These are phyloP conservation scores for Microdon myrmicae DNA, from an alignment of 2,888 invertebrate species.

Conservation along the genomic window DNA sequence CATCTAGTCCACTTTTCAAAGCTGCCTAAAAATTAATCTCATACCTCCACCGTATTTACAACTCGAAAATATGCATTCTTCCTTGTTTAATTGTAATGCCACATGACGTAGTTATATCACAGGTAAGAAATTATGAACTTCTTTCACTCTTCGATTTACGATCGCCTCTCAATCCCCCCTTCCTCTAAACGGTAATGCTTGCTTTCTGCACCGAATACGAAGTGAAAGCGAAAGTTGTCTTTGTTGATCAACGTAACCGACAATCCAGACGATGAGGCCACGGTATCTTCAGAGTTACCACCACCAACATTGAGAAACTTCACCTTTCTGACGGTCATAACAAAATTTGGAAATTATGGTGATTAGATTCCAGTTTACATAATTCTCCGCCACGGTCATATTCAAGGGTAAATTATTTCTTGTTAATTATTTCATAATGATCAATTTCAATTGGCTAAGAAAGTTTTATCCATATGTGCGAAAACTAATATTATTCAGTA, in stretches of 20 bases:
- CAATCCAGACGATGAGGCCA: slow-evolving; percentile 7
- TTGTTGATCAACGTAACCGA: slow-evolving; percentile 29
- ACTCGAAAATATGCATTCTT: no score
- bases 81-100: no score
- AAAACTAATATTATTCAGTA: no score
- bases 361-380: slow-evolving; percentile 11
- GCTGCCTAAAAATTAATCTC: no score
- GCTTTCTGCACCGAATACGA: slow-evolving; percentile 32
- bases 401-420: no score
- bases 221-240: slow-evolving; percentile 64
- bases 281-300: slow-evolving; percentile 1
- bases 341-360: slow-evolving; percentile 1
- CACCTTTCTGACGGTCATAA: slow-evolving; percentile 1
- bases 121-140: slow-evolving; percentile 37
- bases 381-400: neutral
- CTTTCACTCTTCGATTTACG: slow-evolving; percentile 38
- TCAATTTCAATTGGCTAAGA: no score
- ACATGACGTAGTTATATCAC: slow-evolving; percentile 35
- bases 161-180: slow-evolving; percentile 30
- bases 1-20: no score
- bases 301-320: slow-evolving; percentile 1
- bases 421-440: no score
- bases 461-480: no score
- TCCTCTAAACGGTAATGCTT: no score
- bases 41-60: no score